A percentile compares a stretch with the other conserved stretches of the same genome.
Conservation (phyloP, 2,888 invertebrate genomes). For the Teleogryllus oceanicus region DNA sequence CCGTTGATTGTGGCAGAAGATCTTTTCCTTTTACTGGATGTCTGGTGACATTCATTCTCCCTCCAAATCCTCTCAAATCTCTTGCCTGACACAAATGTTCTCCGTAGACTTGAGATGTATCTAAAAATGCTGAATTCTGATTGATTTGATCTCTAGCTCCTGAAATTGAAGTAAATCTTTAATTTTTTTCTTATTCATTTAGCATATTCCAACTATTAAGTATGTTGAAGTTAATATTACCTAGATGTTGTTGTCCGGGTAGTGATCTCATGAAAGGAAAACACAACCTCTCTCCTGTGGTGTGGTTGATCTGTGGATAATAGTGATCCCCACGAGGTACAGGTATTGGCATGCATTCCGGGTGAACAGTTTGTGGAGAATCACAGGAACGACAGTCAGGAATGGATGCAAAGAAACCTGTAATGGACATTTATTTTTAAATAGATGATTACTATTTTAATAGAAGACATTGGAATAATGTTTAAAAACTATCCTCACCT, state of each 20-base stretch:
- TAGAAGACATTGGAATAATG: not conserved
- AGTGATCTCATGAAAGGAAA: slow-evolving; percentile 93
- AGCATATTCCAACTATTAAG: not conserved
- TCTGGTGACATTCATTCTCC: slow-evolving; percentile 75
- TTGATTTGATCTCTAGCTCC: slow-evolving; percentile 91
- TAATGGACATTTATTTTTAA: slow-evolving; percentile 19
- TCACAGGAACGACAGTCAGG: slow-evolving; percentile 88
- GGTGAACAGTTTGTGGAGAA: slow-evolving; percentile 81
- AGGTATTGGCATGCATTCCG: slow-evolving; percentile 89
- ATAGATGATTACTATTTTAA: too few species aligned
- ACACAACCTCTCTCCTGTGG: slow-evolving; percentile 79
- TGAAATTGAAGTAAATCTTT: slow-evolving; percentile 39
- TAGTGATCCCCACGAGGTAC: slow-evolving; percentile 85
- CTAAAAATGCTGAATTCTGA: slow-evolving; percentile 87
- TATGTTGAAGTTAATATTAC: slow-evolving; percentile 44
- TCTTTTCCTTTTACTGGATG: slow-evolving; percentile 71
- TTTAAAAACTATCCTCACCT: slow-evolving; percentile 50
- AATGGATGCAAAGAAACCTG: slow-evolving; percentile 82
- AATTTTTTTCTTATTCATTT: too few species aligned
- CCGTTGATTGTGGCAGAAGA: slow-evolving; percentile 71
- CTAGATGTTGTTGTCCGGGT: slow-evolving; percentile 83
- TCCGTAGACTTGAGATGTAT: slow-evolving; percentile 84
- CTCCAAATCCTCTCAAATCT: slow-evolving; percentile 70
- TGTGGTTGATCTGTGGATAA: slow-evolving; percentile 80
- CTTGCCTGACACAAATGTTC: slow-evolving; percentile 79